These are phyloP conservation scores for Trididemnum nubilum DNA, from an alignment of 23 tunicate genomes.

Conservation along the genomic window DNA sequence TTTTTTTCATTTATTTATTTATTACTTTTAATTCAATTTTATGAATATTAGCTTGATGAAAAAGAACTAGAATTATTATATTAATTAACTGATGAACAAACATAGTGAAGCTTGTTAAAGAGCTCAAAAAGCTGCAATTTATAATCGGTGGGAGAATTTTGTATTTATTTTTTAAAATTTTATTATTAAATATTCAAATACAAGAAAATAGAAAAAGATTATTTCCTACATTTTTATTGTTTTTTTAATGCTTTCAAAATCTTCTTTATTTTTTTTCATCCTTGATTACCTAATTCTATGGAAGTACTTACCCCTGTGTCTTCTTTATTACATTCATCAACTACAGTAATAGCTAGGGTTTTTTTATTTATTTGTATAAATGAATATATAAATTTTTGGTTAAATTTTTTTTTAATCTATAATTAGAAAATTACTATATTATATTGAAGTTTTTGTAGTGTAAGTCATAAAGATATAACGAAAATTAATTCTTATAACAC, in stretches of 20 bases:
- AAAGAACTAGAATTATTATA: constrained; percentile 10
- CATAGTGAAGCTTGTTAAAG: not conserved
- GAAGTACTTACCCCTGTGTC: constrained; percentile 29
- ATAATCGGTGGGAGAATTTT: constrained; percentile 28
- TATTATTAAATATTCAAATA: too few relatives aligned
- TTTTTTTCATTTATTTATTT: not conserved
- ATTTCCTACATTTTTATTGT: not conserved
- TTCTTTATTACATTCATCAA: constrained; percentile 29
- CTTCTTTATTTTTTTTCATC: constrained; percentile 28
- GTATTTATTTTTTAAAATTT: not conserved
- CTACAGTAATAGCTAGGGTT: constrained; percentile 32
- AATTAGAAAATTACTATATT: not conserved
- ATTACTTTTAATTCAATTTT: not conserved
- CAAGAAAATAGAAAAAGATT: not conserved
- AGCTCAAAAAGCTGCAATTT: not conserved
- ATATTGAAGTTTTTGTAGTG: not conserved
- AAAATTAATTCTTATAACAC: constrained; percentile 15
- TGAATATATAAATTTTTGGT: not conserved
- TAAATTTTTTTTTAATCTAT: not conserved
- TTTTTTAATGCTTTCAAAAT: too few relatives aligned
- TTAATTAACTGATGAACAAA: constrained; percentile 20
- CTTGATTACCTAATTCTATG: constrained; percentile 30
- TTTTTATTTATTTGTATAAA: constrained; percentile 21
- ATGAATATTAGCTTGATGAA: not conserved
- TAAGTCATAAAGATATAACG: not conserved